phyloP scores from a whole-genome alignment of 1,140 invertebrate species.

The Gonatopus flavifemur region DNA sequence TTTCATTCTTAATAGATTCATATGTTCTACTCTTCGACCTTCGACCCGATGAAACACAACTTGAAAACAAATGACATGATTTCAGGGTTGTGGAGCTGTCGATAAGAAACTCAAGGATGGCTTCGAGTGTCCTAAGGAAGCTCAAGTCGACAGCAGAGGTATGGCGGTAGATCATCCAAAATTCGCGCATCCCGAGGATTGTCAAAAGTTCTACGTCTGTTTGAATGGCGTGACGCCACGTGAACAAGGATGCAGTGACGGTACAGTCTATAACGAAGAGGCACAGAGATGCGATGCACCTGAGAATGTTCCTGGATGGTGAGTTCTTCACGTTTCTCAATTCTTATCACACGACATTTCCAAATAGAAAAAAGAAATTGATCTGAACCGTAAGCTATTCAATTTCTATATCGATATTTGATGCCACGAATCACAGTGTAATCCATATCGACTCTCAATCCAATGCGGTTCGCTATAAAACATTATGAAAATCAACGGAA shows the following conservation, averaged over 20 bases:
- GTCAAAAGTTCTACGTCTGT: conserved; percentile 88
- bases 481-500: background rate
- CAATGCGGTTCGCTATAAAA: too few species aligned
- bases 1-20: background rate
- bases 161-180: conserved; percentile 81
- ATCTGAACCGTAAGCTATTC: too few species aligned
- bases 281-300: conserved; percentile 80
- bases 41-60: background rate
- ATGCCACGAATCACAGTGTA: background rate
- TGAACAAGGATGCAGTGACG: conserved; percentile 80
- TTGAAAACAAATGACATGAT: background rate
- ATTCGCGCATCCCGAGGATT: conserved; percentile 82
- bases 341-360: too few species aligned
- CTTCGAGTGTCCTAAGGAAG: conserved; percentile 78
- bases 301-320: conserved; percentile 87
- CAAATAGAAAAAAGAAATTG: too few species aligned
- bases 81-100: conserved; percentile 48
- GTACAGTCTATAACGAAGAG: conserved; percentile 85
- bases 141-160: conserved; percentile 68
- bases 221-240: conserved; percentile 82
- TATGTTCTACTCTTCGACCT: background rate
- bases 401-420: too few species aligned
- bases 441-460: background rate
- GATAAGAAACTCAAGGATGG: conserved; percentile 74
- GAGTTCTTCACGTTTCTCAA: too few species aligned